Percentiles rank a stretch among this genome's conserved stretches.
phyloP scores from a whole-genome alignment of 2,797 vertebrate species.

The Varecia variegata region DNA sequence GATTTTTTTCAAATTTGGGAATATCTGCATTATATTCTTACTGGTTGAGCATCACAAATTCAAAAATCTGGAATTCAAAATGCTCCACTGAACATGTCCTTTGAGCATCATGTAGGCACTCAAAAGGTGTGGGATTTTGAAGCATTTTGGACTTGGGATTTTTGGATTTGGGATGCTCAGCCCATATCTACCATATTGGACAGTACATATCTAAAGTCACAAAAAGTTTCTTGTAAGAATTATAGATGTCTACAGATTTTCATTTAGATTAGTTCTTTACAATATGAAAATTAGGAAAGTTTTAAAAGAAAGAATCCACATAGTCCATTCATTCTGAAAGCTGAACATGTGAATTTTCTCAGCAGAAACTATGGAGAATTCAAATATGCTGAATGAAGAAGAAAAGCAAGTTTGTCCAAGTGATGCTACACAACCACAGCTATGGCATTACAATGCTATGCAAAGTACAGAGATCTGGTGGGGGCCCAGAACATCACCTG shows the following conservation, averaged over 20 bases:
- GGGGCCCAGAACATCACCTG: accelerated
- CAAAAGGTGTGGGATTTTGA: neutral
- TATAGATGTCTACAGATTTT: neutral
- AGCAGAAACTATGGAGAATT: neutral
- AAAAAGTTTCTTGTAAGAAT: neutral
- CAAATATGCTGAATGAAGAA: neutral
- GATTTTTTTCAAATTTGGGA: neutral
- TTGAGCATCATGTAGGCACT: neutral
- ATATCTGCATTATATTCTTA: neutral
- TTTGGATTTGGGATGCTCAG: neutral
- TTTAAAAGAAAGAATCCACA: neutral
- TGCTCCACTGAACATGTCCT: neutral
- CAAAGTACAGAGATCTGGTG: accelerated
- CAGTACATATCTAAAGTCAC: neutral
- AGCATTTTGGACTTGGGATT: neutral
- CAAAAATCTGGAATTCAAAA: neutral
- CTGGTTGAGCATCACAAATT: neutral
- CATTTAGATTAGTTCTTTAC: neutral
- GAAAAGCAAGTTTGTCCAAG: neutral
- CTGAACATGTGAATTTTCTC: neutral
- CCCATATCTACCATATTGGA: neutral
- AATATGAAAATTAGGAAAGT: neutral
- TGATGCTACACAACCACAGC: accelerated
- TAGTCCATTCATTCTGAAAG: neutral
- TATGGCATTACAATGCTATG: accelerated